These are phyloP conservation scores for Emys orbicularis DNA, from an alignment of 2,797 vertebrate species.

Conservation along the genomic window DNA sequence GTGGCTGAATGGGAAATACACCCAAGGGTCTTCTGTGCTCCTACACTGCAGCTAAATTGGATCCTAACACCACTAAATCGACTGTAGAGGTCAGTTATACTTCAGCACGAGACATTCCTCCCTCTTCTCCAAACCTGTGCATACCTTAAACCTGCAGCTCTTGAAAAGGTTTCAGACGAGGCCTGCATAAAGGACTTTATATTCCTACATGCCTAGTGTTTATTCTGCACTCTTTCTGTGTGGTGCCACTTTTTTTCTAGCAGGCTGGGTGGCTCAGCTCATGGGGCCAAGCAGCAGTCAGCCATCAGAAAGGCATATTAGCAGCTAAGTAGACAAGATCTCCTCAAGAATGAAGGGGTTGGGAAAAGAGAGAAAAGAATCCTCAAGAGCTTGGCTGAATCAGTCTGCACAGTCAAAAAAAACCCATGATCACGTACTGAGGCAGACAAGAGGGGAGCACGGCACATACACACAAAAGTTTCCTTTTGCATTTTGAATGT, in stretches of 20 bases:
- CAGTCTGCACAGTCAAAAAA: not conserved
- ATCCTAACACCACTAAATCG: not conserved
- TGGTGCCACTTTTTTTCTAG: not conserved
- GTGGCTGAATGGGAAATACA: conserved; percentile 28
- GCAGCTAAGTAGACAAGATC: not conserved
- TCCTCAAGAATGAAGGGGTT: not conserved
- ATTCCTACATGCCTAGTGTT: not conserved
- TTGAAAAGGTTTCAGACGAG: not conserved
- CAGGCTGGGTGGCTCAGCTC: not conserved
- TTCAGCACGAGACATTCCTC: not conserved
- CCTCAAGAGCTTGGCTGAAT: not conserved
- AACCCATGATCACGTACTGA: not conserved
- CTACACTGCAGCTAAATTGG: not conserved
- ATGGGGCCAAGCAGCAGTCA: not conserved
- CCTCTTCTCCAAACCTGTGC: not conserved
- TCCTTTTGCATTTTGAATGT: not conserved
- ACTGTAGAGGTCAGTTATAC: not conserved
- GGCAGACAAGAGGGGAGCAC: not conserved
- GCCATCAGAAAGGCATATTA: not conserved
- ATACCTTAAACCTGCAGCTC: not conserved
- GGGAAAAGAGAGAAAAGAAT: not conserved
- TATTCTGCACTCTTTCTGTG: not conserved
- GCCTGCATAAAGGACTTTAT: not conserved
- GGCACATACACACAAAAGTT: accelerated
- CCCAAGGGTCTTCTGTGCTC: not conserved